phyloP scores from a whole-genome alignment of 2,113 vertebrate genomes.

The Elanoides forficatus region DNA sequence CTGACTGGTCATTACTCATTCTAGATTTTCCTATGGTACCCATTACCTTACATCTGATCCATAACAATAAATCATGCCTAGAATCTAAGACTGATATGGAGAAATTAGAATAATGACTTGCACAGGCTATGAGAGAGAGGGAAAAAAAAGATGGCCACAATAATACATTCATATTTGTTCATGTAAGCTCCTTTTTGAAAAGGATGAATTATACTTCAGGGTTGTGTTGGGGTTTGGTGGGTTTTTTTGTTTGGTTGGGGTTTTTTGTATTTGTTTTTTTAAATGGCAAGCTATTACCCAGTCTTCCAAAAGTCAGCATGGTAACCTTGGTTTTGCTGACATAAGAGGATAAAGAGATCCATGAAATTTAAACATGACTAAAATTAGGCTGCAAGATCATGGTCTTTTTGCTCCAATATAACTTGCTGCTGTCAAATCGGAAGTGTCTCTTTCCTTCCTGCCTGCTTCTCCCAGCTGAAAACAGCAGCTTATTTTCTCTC shows the following conservation, averaged over 20 bases:
- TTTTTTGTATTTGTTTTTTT: background rate
- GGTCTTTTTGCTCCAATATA: background rate
- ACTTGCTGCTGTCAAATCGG: background rate
- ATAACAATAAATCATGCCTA: background rate
- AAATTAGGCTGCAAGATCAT: background rate
- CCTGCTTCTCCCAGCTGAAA: background rate
- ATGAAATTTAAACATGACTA: background rate
- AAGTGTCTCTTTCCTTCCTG: background rate
- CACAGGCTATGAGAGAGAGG: background rate
- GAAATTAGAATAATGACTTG: background rate
- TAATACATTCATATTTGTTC: background rate
- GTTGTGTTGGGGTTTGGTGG: background rate
- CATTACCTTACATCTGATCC: background rate
- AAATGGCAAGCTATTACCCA: background rate
- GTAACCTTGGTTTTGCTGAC: background rate
- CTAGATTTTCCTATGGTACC: background rate
- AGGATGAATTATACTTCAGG: background rate
- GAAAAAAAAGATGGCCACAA: background rate
- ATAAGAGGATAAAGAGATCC: background rate
- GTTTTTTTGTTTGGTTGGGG: background rate
- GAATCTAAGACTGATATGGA: background rate
- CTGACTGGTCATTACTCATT: background rate
- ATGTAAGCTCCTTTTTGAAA: background rate
- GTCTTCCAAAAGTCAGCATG: background rate
- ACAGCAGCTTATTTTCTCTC: background rate